Evolutionary conservation across 2,888 invertebrate genomes (phyloP).

Genomic region (Ochropleura leucogaster): DNA sequence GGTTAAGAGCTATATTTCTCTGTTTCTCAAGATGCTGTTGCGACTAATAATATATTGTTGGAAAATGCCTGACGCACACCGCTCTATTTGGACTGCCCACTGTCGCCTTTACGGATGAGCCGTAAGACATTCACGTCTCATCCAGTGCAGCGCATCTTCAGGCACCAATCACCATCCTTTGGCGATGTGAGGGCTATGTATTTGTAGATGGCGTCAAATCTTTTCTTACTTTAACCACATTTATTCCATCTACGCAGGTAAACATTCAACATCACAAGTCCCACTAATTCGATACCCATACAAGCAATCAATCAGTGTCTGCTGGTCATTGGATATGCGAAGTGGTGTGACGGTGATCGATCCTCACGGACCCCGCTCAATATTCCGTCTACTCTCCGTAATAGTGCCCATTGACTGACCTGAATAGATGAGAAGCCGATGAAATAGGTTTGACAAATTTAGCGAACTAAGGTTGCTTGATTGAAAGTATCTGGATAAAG

Average conservation of each 20-base stretch:
- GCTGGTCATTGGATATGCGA: slow-evolving; percentile 58
- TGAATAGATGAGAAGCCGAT: slow-evolving; percentile 45
- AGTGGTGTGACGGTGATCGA: slow-evolving; percentile 61
- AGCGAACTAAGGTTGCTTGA: slow-evolving; percentile 27
- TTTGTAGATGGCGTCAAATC: neutral
- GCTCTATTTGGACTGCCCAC: no score
- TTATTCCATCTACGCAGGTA: neutral
- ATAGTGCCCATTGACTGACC: slow-evolving; percentile 52
- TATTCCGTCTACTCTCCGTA: slow-evolving; percentile 54
- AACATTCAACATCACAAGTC: slow-evolving; percentile 8
- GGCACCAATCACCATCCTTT: no score
- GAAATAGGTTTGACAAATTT: slow-evolving; percentile 61
- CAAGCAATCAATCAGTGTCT: slow-evolving; percentile 57
- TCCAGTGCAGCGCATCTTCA: no score
- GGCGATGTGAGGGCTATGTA: no score
- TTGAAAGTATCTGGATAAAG: slow-evolving; percentile 29
- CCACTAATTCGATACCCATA: slow-evolving; percentile 34
- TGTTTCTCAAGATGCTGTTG: no score
- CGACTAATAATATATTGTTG: no score
- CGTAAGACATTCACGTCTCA: no score
- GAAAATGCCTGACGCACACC: no score
- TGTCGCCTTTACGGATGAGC: no score
- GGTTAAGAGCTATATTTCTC: no score
- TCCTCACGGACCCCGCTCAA: slow-evolving; percentile 55
- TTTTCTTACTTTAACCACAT: neutral